phyloP scores from a whole-genome alignment of 1,140 invertebrate species.

The Drosophila insularis region DNA sequence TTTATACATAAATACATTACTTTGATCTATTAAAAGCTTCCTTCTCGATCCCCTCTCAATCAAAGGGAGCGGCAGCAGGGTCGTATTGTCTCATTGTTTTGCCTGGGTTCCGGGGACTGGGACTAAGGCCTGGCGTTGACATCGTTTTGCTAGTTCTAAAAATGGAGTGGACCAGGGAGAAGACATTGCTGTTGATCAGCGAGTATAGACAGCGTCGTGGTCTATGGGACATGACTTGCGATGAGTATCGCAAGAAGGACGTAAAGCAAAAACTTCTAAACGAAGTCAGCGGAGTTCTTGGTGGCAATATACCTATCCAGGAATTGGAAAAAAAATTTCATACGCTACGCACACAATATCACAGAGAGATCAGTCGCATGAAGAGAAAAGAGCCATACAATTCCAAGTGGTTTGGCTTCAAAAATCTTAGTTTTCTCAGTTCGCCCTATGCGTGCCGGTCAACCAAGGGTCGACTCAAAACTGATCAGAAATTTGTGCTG shows the following conservation, averaged over 20 bases:
- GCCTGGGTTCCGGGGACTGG: conserved; percentile 20
- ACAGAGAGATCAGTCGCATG: conserved; percentile 81
- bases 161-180: conserved; percentile 82
- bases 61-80: conserved; percentile 33
- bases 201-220: conserved; percentile 75
- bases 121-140: conserved; percentile 18
- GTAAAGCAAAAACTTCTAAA: conserved; percentile 71
- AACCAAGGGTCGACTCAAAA: conserved; percentile 66
- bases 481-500: conserved; percentile 68
- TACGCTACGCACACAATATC: conserved; percentile 78
- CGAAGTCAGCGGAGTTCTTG: conserved; percentile 67
- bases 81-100: conserved; percentile 39
- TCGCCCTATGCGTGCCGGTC: conserved; percentile 76
- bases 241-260: conserved; percentile 81
- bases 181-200: conserved; percentile 72
- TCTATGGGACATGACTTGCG: conserved; percentile 82
- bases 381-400: conserved; percentile 80
- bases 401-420: conserved; percentile 82
- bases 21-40: conserved; percentile 46
- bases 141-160: conserved; percentile 60
- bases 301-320: conserved; percentile 70
- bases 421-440: conserved; percentile 75
- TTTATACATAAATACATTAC: conserved; percentile 35
- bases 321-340: conserved; percentile 81
- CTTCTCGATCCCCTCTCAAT: conserved; percentile 25